Evolutionary conservation across 2,113 vertebrate genomes (phyloP).

Genomic region (Dendropsophus ebraccatus): DNA sequence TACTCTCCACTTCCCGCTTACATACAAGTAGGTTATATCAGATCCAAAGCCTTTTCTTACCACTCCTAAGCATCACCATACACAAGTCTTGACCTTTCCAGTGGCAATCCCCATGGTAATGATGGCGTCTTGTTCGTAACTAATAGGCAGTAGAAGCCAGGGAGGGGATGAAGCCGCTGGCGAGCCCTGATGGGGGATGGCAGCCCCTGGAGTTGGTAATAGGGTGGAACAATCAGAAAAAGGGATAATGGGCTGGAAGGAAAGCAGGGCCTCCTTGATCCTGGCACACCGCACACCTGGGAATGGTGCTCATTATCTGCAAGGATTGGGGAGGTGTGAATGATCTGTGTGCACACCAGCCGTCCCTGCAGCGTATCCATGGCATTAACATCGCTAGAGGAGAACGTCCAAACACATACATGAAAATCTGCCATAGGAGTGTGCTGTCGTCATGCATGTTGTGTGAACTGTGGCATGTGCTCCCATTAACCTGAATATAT

Average conservation of each 20-base stretch:
- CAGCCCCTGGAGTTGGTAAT: constrained; percentile 32
- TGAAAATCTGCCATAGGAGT: no score
- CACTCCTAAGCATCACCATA: not conserved
- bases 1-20: not conserved
- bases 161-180: not conserved
- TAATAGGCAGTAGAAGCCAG: constrained; percentile 15
- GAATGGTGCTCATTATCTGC: constrained; percentile 41
- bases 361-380: not conserved
- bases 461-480: no score
- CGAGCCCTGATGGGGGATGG: constrained; percentile 39
- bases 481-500: no score
- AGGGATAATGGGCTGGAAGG: constrained; percentile 44
- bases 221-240: constrained; percentile 44
- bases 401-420: not conserved
- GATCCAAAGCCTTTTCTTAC: not conserved
- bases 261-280: constrained; percentile 45
- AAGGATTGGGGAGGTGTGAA: not conserved
- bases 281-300: constrained; percentile 28
- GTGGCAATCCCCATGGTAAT: not conserved
- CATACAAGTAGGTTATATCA: not conserved
- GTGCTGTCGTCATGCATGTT: no score
- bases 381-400: not conserved
- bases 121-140: not conserved
- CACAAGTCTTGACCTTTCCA: not conserved
- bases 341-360: not conserved